Evolutionary conservation across 2,888 invertebrate species (phyloP).

Genomic region (Craniophora ligustri): DNA sequence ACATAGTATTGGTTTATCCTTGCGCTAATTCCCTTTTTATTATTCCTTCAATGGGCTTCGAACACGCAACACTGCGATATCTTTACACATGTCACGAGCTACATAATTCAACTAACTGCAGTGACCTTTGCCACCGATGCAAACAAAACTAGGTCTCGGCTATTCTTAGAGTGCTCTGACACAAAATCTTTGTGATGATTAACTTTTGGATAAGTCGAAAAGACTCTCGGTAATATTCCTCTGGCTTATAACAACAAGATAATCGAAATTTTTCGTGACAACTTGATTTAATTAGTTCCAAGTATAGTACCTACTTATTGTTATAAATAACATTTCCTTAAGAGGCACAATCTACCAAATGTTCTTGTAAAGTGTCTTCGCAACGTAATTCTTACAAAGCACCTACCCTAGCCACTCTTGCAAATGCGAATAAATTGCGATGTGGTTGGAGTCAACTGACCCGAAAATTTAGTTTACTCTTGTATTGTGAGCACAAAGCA

Average conservation of each 20-base stretch:
- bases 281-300: background rate
- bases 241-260: background rate
- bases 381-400: conserved; percentile 7
- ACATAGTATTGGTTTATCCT: conserved; percentile 26
- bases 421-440: conserved; percentile 24
- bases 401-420: conserved; percentile 1
- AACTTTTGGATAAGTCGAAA: conserved; percentile 43
- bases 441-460: conserved; percentile 7
- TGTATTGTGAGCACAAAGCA: conserved; percentile 35
- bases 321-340: too few relatives aligned
- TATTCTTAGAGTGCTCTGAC: conserved; percentile 67
- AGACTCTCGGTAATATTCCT: conserved; percentile 7
- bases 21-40: conserved; percentile 47
- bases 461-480: conserved; percentile 19
- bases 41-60: conserved; percentile 49
- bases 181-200: conserved; percentile 52
- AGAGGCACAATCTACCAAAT: too few relatives aligned
- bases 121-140: conserved; percentile 66
- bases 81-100: conserved; percentile 62
- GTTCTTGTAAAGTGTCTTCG: background rate
- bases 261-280: background rate
- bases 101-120: conserved; percentile 62
- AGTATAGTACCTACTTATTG: too few relatives aligned
- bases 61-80: conserved; percentile 70
- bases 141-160: conserved; percentile 69